Percentiles rank a stretch among this genome's conserved stretches.
Evolutionary conservation across 1,140 invertebrate genomes (phyloP).

Genomic region (Globodera ellingtonae): DNA sequence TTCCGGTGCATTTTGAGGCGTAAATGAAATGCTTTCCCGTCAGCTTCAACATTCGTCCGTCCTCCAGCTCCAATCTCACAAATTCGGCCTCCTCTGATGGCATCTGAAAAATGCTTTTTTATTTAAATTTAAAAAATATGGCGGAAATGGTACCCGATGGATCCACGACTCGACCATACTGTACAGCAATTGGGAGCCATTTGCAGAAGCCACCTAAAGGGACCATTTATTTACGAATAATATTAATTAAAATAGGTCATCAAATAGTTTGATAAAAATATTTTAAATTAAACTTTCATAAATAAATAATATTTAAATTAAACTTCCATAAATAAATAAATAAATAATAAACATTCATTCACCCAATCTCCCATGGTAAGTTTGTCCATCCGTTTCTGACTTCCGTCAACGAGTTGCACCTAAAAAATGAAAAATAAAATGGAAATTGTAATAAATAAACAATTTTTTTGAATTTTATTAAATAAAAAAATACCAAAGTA

Average conservation of each 20-base stretch:
- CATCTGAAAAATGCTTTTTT: slow-evolving; percentile 18
- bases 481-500: slow-evolving; percentile 14
- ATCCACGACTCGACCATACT: slow-evolving; percentile 51
- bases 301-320: too few species aligned
- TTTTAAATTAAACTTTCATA: too few species aligned
- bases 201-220: slow-evolving; percentile 13
- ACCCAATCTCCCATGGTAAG: slow-evolving; percentile 47
- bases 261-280: too few species aligned
- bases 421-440: neutral
- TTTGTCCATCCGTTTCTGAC: slow-evolving; percentile 51
- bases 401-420: slow-evolving; percentile 41
- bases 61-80: slow-evolving; percentile 34
- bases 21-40: slow-evolving; percentile 56
- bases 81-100: slow-evolving; percentile 46
- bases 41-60: slow-evolving; percentile 47
- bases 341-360: neutral
- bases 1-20: slow-evolving; percentile 40
- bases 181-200: slow-evolving; percentile 42
- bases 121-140: neutral
- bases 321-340: too few species aligned
- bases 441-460: neutral
- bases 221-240: neutral
- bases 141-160: slow-evolving; percentile 20
- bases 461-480: too few species aligned
- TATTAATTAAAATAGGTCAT: too few species aligned